Evolutionary conservation across 1,140 invertebrate genomes (phyloP).

Genomic region (Potamilus streckersoni): DNA sequence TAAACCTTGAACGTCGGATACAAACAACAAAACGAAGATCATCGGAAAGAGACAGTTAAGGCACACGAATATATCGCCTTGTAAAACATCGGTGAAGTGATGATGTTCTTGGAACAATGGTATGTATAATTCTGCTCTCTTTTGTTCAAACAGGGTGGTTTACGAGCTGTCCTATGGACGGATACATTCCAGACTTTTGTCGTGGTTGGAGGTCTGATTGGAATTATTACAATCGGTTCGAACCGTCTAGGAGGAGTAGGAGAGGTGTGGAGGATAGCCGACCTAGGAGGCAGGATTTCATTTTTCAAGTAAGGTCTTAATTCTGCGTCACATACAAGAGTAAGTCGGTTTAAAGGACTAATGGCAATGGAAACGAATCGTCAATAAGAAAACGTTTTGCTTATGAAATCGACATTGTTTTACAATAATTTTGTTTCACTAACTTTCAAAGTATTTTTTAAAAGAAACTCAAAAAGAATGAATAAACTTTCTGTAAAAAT

Average conservation of each 20-base stretch:
- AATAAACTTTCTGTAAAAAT: too few relatives aligned
- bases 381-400: neutral
- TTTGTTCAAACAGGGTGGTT: constrained; percentile 78
- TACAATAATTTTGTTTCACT: too few relatives aligned
- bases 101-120: too few relatives aligned
- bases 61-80: too few relatives aligned
- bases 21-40: too few relatives aligned
- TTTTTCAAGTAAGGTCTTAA: constrained; percentile 74
- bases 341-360: neutral
- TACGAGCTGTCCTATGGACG: constrained; percentile 90
- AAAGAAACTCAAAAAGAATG: too few relatives aligned
- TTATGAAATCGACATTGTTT: neutral
- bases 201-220: constrained; percentile 84
- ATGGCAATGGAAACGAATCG: neutral
- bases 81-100: too few relatives aligned
- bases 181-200: constrained; percentile 89
- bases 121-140: too few relatives aligned
- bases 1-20: too few relatives aligned
- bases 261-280: constrained; percentile 77
- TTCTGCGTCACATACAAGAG: neutral
- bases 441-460: too few relatives aligned
- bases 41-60: too few relatives aligned
- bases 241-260: constrained; percentile 75
- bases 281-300: constrained; percentile 75
- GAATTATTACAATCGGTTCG: constrained; percentile 79